Evolutionary conservation across 2,888 invertebrate genomes (phyloP).

Genomic region (Heliconius ethilla): DNA sequence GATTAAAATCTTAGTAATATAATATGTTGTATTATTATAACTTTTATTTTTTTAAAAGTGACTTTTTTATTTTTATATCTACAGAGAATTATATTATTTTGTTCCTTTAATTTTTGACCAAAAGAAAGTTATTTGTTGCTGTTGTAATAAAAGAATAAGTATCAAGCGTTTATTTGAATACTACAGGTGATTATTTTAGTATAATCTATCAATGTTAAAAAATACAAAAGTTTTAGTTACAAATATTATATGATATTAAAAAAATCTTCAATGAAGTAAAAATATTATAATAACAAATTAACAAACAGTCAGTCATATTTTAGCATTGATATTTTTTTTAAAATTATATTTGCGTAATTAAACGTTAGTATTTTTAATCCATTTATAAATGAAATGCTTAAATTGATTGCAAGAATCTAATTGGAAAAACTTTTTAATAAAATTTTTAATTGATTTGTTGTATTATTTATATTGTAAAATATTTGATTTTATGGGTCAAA

Average conservation of each 20-base stretch:
- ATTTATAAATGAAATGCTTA: not conserved
- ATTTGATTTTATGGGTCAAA: no score
- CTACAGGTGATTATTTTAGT: no score
- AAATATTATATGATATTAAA: no score
- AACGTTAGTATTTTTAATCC: not conserved
- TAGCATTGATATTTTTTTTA: no score
- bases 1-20: slow-evolving; percentile 59
- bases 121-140: not conserved
- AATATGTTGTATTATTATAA: not conserved
- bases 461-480: not conserved
- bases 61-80: not conserved
- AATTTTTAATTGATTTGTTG: not conserved
- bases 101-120: not conserved
- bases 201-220: no score
- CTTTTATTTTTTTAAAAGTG: not conserved
- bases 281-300: no score
- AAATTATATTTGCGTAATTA: no score
- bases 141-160: not conserved
- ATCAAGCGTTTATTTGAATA: no score
- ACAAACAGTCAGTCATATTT: no score
- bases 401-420: not conserved
- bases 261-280: no score
- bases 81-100: not conserved
- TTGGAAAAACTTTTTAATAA: not conserved
- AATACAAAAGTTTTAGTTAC: no score